phyloP scores from a whole-genome alignment of 64 coral and sea anemone genomes.

The Exaiptasia diaphana region DNA sequence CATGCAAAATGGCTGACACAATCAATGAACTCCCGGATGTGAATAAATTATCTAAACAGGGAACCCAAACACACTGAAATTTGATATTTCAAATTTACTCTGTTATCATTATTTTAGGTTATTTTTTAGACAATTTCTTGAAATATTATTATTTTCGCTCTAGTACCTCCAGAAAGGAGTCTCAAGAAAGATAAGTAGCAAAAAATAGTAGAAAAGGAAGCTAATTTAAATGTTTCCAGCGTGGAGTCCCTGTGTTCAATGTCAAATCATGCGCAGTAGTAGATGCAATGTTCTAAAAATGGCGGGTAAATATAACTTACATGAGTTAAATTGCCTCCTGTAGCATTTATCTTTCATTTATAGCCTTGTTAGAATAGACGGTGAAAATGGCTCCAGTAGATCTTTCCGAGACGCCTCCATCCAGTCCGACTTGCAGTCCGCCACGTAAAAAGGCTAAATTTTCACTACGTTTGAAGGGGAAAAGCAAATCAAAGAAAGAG shows the following conservation, averaged over 20 bases:
- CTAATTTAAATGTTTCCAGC: no score
- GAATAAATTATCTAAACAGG: no score
- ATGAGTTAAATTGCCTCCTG: not conserved
- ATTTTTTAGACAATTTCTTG: no score
- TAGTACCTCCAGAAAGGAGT: no score
- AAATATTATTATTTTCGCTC: no score
- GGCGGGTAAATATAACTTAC: not conserved
- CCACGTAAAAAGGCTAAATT: conserved; percentile 81
- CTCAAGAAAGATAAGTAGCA: no score
- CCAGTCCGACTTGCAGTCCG: conserved; percentile 69
- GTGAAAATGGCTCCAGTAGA: conserved; percentile 47
- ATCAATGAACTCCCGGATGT: not conserved
- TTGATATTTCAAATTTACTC: no score
- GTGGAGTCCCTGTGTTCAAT: not conserved
- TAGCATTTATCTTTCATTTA: not conserved
- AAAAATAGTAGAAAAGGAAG: no score
- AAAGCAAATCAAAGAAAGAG: conserved; percentile 2
- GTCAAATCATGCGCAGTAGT: not conserved
- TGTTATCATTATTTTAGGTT: no score
- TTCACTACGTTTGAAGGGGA: conserved; percentile 73
- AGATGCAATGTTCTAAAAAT: not conserved
- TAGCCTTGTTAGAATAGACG: not conserved
- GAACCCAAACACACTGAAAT: no score
- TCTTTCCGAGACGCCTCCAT: conserved; percentile 1
- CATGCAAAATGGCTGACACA: conserved; percentile 3